phyloP scores from a whole-genome alignment of 2,797 vertebrate genomes.

The Peromyscus melanophrys region DNA sequence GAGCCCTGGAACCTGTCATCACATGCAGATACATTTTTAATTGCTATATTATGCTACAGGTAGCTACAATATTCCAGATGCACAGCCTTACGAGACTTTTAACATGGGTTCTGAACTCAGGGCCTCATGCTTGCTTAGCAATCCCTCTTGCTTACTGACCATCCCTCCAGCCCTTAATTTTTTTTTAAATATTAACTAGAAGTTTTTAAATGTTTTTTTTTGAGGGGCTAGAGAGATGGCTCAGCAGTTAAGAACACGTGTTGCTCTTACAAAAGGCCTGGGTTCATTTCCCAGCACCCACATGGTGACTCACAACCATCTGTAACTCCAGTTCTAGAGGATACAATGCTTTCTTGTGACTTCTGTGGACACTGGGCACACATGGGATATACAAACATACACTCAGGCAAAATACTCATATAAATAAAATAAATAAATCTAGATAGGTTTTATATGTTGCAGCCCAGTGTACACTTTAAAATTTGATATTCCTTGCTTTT shows the following conservation, averaged over 20 bases:
- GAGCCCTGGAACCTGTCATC: neutral
- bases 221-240: neutral
- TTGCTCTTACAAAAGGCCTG: neutral
- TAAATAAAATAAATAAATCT: neutral
- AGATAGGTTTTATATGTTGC: neutral
- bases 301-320: neutral
- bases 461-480: constrained; percentile 37
- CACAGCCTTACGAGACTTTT: neutral
- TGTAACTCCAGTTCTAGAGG: neutral
- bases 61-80: neutral
- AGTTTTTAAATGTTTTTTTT: neutral
- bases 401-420: neutral
- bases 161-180: neutral
- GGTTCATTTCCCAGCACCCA: neutral
- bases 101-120: neutral
- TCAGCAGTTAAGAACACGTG: neutral
- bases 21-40: neutral
- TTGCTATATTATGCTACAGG: neutral
- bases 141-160: neutral
- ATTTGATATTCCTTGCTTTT: constrained; percentile 14
- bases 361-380: neutral
- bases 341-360: neutral
- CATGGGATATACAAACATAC: neutral
- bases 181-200: neutral
- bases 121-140: neutral